Percentiles rank a stretch among this genome's conserved stretches.
Evolutionary conservation across 2,888 invertebrate species (phyloP).

Genomic region (Spilarctia lutea): DNA sequence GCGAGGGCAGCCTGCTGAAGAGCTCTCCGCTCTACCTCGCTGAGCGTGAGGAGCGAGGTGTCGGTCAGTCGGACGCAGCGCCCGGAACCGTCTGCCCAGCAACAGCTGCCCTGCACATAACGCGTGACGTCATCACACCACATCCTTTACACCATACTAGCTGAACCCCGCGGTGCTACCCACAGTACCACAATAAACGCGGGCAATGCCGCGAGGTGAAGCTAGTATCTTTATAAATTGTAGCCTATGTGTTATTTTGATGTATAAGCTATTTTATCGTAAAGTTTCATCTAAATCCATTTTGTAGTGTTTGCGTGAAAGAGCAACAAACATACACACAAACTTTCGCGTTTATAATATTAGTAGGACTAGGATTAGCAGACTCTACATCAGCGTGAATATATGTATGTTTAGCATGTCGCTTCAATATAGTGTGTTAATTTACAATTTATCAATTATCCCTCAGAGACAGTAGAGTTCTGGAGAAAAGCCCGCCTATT

Average conservation of each 20-base stretch:
- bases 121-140: slow-evolving; percentile 82
- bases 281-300: too few relatives aligned
- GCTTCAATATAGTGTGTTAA: neutral
- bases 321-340: too few relatives aligned
- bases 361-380: too few relatives aligned
- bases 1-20: slow-evolving; percentile 95
- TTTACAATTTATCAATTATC: neutral
- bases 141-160: slow-evolving; percentile 19
- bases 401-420: neutral
- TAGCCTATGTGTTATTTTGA: too few relatives aligned
- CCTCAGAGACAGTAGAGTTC: neutral
- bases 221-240: too few relatives aligned
- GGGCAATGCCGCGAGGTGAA: too few relatives aligned
- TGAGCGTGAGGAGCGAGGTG: slow-evolving; percentile 90
- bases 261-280: too few relatives aligned
- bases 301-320: too few relatives aligned
- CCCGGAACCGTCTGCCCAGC: slow-evolving; percentile 91
- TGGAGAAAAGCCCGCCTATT: neutral
- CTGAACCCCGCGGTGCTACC: too few relatives aligned
- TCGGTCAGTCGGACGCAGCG: slow-evolving; percentile 91
- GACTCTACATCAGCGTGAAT: neutral
- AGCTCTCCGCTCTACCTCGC: slow-evolving; percentile 92
- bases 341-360: too few relatives aligned
- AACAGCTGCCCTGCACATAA: slow-evolving; percentile 91
- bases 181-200: too few relatives aligned